Percentiles rank a stretch among this genome's conserved stretches.
Conservation (phyloP, 2,888 invertebrate species). For the Apoderus coryli region DNA sequence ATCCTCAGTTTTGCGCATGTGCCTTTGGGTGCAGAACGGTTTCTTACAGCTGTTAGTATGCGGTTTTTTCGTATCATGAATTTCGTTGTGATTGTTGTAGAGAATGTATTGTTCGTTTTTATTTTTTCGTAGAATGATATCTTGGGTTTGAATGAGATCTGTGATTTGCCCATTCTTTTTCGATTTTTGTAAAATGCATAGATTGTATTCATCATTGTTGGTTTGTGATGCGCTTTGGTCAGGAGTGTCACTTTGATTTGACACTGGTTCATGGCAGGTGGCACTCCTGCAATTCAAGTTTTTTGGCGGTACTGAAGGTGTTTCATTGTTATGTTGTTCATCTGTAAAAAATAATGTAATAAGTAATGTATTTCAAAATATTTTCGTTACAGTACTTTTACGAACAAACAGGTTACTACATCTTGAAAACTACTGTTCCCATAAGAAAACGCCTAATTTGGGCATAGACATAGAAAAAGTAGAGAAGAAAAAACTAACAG, state of each 20-base stretch:
- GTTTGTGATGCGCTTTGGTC: constrained; percentile 5
- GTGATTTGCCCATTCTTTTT: constrained; percentile 18
- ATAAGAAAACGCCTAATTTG: too few relatives aligned
- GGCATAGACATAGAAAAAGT: too few relatives aligned
- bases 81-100: constrained; percentile 16
- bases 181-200: constrained; percentile 20
- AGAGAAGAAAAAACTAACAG: too few relatives aligned
- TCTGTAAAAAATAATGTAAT: constrained; percentile 18
- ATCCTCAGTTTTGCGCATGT: constrained; percentile 43
- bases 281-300: constrained; percentile 52
- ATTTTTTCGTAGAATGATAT: constrained; percentile 23
- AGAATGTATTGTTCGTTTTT: constrained; percentile 26
- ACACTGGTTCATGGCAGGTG: too few relatives aligned
- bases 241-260: constrained; percentile 6
- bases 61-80: too few relatives aligned
- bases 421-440: neutral
- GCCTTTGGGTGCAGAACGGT: too few relatives aligned
- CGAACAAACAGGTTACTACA: neutral
- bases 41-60: too few relatives aligned
- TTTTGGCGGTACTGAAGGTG: constrained; percentile 43
- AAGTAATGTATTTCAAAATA: neutral
- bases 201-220: constrained; percentile 21
- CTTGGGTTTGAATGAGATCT: constrained; percentile 18
- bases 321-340: constrained; percentile 21
- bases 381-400: too few relatives aligned